Evolutionary conservation across 1,140 invertebrate species (phyloP).

Genomic region (Tetranychus urticae): DNA sequence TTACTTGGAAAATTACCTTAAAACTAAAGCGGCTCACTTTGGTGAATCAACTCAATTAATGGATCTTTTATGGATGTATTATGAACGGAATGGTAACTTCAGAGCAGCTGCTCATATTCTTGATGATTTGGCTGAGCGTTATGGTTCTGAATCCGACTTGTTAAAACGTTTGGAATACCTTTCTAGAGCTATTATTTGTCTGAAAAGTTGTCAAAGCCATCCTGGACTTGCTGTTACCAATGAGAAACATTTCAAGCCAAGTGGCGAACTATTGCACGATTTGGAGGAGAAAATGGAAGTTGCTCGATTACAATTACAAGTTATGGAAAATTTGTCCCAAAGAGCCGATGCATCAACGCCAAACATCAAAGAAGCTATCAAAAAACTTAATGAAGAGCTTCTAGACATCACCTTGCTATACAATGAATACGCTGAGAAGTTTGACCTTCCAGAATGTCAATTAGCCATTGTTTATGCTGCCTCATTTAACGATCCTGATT

Average conservation of each 20-base stretch:
- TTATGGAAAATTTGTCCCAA: conserved; percentile 31
- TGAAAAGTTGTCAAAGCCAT: conserved; percentile 57
- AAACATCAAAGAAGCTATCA: conserved; percentile 20
- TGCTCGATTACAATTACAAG: conserved; percentile 43
- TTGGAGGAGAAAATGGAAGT: conserved; percentile 80
- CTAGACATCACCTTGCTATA: conserved; percentile 40
- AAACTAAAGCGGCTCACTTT: conserved; percentile 25
- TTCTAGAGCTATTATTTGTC: conserved; percentile 77
- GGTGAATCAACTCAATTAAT: conserved; percentile 31
- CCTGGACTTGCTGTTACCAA: conserved; percentile 32
- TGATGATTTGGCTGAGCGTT: conserved; percentile 55
- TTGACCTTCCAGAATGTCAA: conserved; percentile 27
- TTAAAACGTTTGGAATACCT: conserved; percentile 60
- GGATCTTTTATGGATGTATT: conserved; percentile 85
- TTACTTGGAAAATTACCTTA: conserved; percentile 56
- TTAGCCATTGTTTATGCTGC: conserved; percentile 30
- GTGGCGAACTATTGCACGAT: conserved; percentile 61
- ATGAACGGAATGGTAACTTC: conserved; percentile 75
- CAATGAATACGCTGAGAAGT: conserved; percentile 26
- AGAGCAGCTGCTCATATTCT: conserved; percentile 75
- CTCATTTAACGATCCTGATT: conserved; percentile 24
- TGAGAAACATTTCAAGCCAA: conserved; percentile 18
- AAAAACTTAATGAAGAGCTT: conserved; percentile 27
- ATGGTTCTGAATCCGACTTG: conserved; percentile 30
- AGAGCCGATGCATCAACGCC: conserved; percentile 25